phyloP scores from a whole-genome alignment of 2,797 vertebrate genomes.

The Podargus strigoides region DNA sequence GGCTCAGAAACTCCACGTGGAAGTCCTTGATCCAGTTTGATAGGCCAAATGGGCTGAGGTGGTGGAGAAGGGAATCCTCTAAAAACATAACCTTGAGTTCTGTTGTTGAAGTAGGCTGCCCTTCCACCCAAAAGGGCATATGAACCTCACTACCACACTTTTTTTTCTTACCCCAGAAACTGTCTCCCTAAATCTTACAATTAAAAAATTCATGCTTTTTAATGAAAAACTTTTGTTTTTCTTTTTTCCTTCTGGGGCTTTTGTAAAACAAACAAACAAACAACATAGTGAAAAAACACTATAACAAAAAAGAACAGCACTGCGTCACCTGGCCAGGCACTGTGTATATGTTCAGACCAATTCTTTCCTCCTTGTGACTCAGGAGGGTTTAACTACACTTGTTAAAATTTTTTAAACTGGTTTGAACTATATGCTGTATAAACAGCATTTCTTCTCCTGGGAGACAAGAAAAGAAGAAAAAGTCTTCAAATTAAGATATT shows the following conservation, averaged over 20 bases:
- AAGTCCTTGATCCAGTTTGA: neutral
- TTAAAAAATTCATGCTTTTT: no score
- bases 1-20: rapidly evolving
- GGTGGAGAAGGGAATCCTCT: neutral
- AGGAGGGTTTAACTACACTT: neutral
- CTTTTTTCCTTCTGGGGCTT: no score
- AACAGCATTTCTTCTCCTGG: neutral
- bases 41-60: neutral
- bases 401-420: neutral
- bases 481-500: neutral
- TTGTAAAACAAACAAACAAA: no score
- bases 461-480: neutral
- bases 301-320: no score
- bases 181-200: no score
- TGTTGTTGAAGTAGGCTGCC: neutral
- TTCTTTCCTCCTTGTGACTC: neutral
- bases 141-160: no score
- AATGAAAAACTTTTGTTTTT: no score
- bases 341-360: neutral
- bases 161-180: no score
- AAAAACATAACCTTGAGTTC: neutral
- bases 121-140: neutral
- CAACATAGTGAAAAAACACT: no score
- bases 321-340: neutral
- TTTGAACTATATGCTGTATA: neutral